These are phyloP conservation scores for Myripristis jacobus DNA, from an alignment of 2,797 vertebrate genomes.

Conservation along the genomic window DNA sequence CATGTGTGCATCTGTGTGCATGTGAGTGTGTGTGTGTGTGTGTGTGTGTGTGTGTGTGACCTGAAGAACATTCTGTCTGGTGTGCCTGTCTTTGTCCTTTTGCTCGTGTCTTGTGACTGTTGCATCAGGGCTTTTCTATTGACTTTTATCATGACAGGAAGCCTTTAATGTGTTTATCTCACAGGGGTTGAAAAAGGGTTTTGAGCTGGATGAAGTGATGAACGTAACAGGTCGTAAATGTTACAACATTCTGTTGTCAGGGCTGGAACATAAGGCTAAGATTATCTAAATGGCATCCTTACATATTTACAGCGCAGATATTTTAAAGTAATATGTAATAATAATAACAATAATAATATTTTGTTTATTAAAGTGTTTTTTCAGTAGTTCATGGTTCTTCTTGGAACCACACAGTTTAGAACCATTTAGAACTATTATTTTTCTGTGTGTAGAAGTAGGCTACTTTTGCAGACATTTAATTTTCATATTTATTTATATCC, in stretches of 20 bases:
- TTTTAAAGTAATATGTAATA: neutral
- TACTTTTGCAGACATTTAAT: too few species aligned
- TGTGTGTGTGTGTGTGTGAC: neutral
- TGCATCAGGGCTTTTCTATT: slow-evolving; percentile 17
- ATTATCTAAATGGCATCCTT: too few species aligned
- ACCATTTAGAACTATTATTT: too few species aligned
- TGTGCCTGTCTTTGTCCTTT: neutral
- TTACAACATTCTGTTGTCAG: neutral
- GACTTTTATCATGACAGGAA: slow-evolving; percentile 18
- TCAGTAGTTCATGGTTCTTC: too few species aligned
- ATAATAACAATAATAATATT: too few species aligned
- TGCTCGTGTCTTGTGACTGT: neutral
- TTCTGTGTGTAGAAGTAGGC: too few species aligned
- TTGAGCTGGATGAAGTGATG: neutral
- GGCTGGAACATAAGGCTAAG: neutral
- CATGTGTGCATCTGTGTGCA: neutral
- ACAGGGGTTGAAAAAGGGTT: neutral
- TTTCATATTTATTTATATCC: too few species aligned
- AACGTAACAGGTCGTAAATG: too few species aligned
- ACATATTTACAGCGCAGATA: neutral
- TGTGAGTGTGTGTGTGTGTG: neutral
- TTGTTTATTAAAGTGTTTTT: too few species aligned
- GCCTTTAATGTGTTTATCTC: slow-evolving; percentile 9
- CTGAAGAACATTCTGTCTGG: neutral
- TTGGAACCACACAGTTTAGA: too few species aligned